Conservation (phyloP, 2,797 vertebrate species). For the Anisognathus igniventris region DNA sequence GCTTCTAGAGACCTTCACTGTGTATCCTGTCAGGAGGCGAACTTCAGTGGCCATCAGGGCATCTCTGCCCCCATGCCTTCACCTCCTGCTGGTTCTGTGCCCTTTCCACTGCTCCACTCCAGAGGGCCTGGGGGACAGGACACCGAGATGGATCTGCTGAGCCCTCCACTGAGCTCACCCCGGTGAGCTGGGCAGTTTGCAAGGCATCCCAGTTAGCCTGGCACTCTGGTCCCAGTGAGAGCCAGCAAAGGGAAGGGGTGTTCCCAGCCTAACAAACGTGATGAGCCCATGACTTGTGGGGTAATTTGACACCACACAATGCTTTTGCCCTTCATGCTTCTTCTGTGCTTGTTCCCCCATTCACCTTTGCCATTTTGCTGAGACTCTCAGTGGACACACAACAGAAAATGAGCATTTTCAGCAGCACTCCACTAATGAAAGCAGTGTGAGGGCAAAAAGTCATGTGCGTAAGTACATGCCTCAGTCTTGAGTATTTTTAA, state of each 20-base stretch:
- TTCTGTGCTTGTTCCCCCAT: neutral
- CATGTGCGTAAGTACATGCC: neutral
- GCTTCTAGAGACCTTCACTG: neutral
- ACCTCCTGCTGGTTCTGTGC: neutral
- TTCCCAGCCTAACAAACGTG: neutral
- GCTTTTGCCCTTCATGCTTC: rapidly evolving
- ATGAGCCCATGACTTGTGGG: rapidly evolving
- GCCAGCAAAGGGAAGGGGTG: neutral
- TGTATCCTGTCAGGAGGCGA: neutral
- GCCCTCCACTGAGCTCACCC: neutral
- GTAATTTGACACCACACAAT: neutral
- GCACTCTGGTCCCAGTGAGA: neutral
- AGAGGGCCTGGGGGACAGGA: neutral
- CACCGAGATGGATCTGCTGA: neutral
- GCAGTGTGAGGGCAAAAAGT: neutral
- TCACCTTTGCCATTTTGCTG: neutral
- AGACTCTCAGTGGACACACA: neutral
- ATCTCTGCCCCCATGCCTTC: neutral
- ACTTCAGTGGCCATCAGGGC: neutral
- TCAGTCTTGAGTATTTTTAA: neutral
- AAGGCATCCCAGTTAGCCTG: neutral
- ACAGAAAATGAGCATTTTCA: neutral
- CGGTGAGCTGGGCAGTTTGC: neutral
- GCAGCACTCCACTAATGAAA: neutral
- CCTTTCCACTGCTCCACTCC: neutral